A percentile compares a stretch with the other conserved stretches of the same genome.
Conservation (phyloP, 2,113 vertebrate species). For the Isurus oxyrinchus region DNA sequence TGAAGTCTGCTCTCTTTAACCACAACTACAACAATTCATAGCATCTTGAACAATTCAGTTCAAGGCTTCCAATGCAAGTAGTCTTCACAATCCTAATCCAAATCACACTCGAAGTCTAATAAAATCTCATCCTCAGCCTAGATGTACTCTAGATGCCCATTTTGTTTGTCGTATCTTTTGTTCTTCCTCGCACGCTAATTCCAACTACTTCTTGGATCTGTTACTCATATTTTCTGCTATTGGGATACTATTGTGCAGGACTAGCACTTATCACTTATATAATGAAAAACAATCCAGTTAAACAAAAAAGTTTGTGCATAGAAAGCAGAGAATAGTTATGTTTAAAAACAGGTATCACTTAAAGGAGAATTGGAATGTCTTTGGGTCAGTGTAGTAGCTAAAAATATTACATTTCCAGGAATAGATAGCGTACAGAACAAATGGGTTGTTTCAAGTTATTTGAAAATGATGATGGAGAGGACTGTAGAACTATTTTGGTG, state of each 20-base stretch:
- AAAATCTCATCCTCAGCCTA: neutral
- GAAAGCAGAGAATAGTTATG: neutral
- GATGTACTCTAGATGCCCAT: neutral
- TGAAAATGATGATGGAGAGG: too few species aligned
- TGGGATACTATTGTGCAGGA: neutral
- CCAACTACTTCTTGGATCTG: neutral
- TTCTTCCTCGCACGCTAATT: neutral
- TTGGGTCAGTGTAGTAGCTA: neutral
- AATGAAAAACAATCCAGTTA: neutral
- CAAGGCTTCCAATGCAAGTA: neutral
- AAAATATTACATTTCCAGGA: neutral
- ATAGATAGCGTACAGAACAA: neutral
- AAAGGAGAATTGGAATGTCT: neutral
- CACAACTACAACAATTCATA: too few species aligned
- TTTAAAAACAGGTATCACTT: neutral
- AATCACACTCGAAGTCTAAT: neutral
- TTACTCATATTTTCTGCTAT: neutral
- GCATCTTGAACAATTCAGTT: too few species aligned
- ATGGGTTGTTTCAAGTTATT: neutral
- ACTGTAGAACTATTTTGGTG: too few species aligned
- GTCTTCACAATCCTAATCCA: neutral
- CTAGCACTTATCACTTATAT: neutral
- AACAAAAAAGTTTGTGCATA: neutral
- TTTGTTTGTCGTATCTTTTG: neutral
- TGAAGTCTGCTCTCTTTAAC: too few species aligned